These are phyloP conservation scores for Ctenicera cuprea DNA, from an alignment of 2,888 invertebrate genomes.

Conservation along the genomic window DNA sequence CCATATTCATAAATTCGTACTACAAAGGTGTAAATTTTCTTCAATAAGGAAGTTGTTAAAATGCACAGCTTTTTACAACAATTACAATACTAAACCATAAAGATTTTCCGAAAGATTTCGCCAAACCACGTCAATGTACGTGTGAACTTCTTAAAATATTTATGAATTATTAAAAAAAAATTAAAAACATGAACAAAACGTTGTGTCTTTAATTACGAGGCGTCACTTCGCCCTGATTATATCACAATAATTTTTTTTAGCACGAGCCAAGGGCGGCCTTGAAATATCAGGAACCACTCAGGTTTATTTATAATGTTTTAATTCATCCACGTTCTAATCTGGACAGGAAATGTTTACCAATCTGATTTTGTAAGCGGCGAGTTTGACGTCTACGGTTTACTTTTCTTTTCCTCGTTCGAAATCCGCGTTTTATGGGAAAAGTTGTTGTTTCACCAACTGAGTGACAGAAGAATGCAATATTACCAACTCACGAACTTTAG, in stretches of 20 bases:
- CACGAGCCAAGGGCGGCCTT: conserved; percentile 25
- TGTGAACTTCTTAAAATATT: neutral
- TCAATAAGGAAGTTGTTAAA: conserved; percentile 6
- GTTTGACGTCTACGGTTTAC: neutral
- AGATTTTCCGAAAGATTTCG: conserved; percentile 4
- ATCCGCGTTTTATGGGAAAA: no score
- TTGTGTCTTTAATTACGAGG: neutral
- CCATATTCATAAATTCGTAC: neutral
- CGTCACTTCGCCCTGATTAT: neutral
- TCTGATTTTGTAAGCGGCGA: neutral
- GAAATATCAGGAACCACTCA: conserved; percentile 8
- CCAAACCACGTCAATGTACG: neutral
- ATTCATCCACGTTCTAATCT: neutral
- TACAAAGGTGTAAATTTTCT: neutral
- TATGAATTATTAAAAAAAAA: neutral
- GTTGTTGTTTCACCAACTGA: neutral
- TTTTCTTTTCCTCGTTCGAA: no score
- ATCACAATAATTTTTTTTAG: neutral
- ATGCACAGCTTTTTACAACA: neutral
- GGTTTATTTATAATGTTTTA: neutral
- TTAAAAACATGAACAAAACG: neutral
- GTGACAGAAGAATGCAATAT: neutral
- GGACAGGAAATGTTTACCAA: neutral
- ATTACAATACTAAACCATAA: conserved; percentile 9
- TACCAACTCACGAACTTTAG: neutral